Evolutionary conservation across 2,797 vertebrate species (phyloP).

Genomic region (Champsocephalus gunnari): DNA sequence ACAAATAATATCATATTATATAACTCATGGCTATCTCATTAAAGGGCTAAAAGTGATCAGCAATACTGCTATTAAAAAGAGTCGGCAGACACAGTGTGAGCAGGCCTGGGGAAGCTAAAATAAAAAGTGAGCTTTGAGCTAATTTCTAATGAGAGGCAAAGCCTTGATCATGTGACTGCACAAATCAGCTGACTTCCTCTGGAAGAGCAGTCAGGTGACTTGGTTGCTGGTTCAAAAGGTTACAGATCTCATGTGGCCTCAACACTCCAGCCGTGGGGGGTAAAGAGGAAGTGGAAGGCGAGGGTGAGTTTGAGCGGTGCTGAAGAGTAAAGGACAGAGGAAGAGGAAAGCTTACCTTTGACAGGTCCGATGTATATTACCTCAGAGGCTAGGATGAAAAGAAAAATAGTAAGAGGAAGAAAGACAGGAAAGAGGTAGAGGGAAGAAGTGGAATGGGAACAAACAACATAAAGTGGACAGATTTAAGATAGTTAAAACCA

Average conservation of each 20-base stretch:
- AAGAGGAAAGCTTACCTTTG: constrained; percentile 94
- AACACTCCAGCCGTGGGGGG: constrained; percentile 62
- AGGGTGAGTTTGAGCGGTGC: constrained; percentile 68
- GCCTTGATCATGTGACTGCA: constrained; percentile 70
- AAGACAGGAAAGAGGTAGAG: constrained; percentile 57
- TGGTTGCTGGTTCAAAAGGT: constrained; percentile 53
- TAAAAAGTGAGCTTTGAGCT: constrained; percentile 51
- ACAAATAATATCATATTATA: not conserved
- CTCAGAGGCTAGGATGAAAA: constrained; percentile 95
- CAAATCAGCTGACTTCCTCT: constrained; percentile 68
- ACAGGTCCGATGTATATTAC: constrained; percentile 99
- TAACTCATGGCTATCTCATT: not conserved
- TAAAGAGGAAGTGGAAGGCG: constrained; percentile 27
- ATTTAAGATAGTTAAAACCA: constrained; percentile 65
- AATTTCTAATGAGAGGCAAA: constrained; percentile 59
- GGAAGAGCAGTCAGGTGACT: constrained; percentile 74
- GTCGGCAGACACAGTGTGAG: constrained; percentile 59
- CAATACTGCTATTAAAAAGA: constrained; percentile 31
- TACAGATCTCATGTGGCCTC: constrained; percentile 69
- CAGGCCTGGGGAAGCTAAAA: constrained; percentile 40
- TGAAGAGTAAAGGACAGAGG: constrained; percentile 73
- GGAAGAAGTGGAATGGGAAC: constrained; percentile 49
- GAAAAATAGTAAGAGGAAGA: constrained; percentile 70
- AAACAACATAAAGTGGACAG: constrained; percentile 76
- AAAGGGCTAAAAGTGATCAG: constrained; percentile 19